Evolutionary conservation across 2,797 vertebrate genomes (phyloP).

Genomic region (Eulemur mongoz): DNA sequence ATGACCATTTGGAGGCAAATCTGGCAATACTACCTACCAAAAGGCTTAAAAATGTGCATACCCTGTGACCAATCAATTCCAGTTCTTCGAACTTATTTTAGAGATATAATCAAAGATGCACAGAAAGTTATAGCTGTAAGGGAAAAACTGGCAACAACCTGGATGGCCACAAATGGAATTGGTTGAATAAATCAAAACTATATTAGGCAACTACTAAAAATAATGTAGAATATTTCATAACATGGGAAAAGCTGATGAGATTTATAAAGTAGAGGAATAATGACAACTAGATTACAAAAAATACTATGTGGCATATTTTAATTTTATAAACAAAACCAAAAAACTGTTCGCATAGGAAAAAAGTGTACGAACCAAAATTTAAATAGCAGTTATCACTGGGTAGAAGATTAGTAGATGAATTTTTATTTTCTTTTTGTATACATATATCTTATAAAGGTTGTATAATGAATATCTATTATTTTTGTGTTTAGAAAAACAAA

Average conservation of each 20-base stretch:
- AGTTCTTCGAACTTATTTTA: background rate
- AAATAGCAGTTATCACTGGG: background rate
- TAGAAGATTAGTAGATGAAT: background rate
- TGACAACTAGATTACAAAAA: background rate
- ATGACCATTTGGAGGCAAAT: background rate
- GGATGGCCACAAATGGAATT: background rate
- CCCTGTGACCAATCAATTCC: background rate
- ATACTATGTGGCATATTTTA: background rate
- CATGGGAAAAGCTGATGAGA: background rate
- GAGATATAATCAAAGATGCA: background rate
- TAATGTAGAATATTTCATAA: background rate
- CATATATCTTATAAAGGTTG: background rate
- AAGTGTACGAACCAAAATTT: background rate
- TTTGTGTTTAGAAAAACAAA: background rate
- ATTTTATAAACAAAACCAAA: background rate
- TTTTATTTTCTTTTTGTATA: background rate
- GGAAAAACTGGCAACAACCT: background rate
- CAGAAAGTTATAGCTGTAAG: background rate
- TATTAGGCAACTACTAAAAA: background rate
- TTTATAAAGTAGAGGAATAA: background rate
- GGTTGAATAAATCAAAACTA: background rate
- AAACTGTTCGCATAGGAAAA: background rate
- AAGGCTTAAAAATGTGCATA: background rate
- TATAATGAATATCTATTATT: background rate
- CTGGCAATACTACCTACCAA: background rate